A percentile compares a stretch with the other conserved stretches of the same genome.
Evolutionary conservation across 2,888 invertebrate genomes (phyloP).

Genomic region (Lumbricus terrestris): DNA sequence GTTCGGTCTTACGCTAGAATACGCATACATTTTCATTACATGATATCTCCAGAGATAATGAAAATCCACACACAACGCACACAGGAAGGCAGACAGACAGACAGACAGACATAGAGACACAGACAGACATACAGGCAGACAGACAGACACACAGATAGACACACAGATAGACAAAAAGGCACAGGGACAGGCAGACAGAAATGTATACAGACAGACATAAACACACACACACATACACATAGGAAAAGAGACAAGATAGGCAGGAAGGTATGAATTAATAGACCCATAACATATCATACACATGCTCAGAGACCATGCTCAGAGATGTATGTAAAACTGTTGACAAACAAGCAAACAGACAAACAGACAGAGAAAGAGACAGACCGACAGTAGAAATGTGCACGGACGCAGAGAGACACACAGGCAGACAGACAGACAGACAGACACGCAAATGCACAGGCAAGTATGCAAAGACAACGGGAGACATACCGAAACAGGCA

Average conservation of each 20-base stretch:
- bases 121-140: neutral
- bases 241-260: neutral
- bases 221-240: neutral
- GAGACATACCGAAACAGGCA: no score
- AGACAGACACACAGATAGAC: neutral
- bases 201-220: no score
- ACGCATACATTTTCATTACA: neutral
- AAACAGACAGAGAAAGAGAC: no score
- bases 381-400: no score
- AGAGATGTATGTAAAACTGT: no score
- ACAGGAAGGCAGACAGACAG: neutral
- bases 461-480: no score
- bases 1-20: neutral
- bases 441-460: no score
- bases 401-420: no score
- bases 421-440: no score
- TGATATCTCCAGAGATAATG: neutral
- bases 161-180: neutral
- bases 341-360: neutral
- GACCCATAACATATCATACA: no score
- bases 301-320: no score
- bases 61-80: neutral
- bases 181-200: neutral
- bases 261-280: no score
- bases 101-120: neutral